phyloP scores from a whole-genome alignment of 2,797 vertebrate genomes.

The Nothura maculosa region DNA sequence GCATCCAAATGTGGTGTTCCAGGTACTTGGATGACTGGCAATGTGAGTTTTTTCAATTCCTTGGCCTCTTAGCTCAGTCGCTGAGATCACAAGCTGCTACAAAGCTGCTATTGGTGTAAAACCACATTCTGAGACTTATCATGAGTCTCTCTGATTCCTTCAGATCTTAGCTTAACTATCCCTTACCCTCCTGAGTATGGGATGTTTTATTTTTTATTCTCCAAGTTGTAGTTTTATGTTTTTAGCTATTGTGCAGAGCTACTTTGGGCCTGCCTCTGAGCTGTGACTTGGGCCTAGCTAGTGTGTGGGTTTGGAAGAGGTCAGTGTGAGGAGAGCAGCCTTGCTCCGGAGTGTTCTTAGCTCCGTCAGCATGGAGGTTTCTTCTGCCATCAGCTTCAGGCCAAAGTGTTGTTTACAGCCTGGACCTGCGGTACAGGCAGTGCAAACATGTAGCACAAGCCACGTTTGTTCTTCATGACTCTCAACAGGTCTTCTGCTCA shows the following conservation, averaged over 20 bases:
- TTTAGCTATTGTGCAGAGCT: neutral
- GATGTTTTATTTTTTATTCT: neutral
- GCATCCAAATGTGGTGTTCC: fast-evolving
- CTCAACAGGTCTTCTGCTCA: neutral
- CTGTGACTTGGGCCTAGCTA: neutral
- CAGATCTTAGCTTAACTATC: neutral
- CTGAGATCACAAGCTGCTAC: neutral
- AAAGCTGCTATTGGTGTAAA: neutral
- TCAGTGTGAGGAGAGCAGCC: neutral
- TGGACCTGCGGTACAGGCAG: neutral
- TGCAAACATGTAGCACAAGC: neutral
- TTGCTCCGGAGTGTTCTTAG: neutral
- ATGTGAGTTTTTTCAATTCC: neutral
- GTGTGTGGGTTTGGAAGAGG: neutral
- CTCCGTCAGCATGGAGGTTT: neutral
- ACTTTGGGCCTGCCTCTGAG: fast-evolving
- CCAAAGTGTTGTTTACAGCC: neutral
- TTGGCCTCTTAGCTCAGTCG: neutral
- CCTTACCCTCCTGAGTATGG: neutral
- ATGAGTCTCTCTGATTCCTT: neutral
- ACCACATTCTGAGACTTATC: neutral
- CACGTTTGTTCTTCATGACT: neutral
- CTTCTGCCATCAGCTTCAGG: neutral
- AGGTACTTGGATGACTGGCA: neutral
- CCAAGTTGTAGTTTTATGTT: neutral